Percentiles rank a stretch among this genome's conserved stretches.
Conservation (phyloP, 2,113 vertebrate species). For the Chloropsis cyanopogon region DNA sequence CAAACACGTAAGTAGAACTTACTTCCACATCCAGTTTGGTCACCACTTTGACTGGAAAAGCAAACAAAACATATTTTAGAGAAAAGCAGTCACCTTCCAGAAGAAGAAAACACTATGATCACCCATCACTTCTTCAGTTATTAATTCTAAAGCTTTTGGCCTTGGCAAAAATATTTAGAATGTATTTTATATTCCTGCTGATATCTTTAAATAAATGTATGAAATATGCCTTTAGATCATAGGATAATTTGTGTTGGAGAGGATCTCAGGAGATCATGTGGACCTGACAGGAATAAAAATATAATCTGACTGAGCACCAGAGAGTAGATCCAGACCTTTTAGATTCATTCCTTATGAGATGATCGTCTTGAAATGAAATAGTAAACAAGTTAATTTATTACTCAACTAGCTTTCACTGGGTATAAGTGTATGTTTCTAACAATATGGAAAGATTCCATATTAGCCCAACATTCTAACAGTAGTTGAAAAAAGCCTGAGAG, state of each 20-base stretch:
- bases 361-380: not conserved
- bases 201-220: not conserved
- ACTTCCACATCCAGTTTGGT: conserved; percentile 73
- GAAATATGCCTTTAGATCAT: not conserved
- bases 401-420: not conserved
- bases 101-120: not conserved
- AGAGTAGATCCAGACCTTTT: not conserved
- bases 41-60: conserved; percentile 61
- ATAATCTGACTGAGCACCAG: not conserved
- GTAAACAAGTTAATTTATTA: not conserved
- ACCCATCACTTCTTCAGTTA: not conserved
- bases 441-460: not conserved
- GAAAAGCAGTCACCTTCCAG: not conserved
- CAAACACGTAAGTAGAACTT: conserved; percentile 7
- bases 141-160: not conserved
- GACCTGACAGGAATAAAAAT: not conserved
- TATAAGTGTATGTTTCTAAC: not conserved
- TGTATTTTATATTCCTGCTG: not conserved
- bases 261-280: not conserved
- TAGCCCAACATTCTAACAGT: not conserved
- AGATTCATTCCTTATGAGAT: not conserved
- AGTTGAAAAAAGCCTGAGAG: not conserved
- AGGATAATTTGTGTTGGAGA: not conserved
- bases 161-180: not conserved
- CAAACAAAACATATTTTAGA: not conserved